Conservation (phyloP, 2,888 invertebrate species). For the Pachydiplax longipennis region DNA sequence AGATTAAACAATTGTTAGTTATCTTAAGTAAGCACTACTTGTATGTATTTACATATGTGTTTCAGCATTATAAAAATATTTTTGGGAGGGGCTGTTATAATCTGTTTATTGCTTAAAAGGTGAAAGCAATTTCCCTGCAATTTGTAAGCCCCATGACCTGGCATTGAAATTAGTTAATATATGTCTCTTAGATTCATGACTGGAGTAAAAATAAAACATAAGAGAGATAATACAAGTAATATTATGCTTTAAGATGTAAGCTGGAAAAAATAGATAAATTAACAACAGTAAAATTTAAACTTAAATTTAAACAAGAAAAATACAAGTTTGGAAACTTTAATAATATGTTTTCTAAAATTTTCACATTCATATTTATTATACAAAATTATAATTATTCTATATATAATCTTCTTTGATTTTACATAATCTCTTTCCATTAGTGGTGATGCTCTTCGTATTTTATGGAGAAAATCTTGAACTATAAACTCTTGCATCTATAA, state of each 20-base stretch:
- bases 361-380: too few relatives aligned
- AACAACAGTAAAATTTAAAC: too few relatives aligned
- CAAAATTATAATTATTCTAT: too few relatives aligned
- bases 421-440: too few relatives aligned
- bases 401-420: too few relatives aligned
- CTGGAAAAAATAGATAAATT: background rate
- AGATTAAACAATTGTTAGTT: conserved; percentile 14
- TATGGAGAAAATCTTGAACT: too few relatives aligned
- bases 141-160: conserved; percentile 17
- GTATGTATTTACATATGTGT: background rate
- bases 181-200: background rate
- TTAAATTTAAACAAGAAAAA: too few relatives aligned
- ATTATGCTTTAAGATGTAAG: background rate
- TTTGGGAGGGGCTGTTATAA: background rate
- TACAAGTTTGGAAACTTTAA: too few relatives aligned
- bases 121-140: conserved; percentile 21
- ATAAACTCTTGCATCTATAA: too few relatives aligned
- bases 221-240: background rate
- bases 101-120: background rate
- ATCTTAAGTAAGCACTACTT: background rate
- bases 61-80: background rate
- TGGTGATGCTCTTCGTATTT: too few relatives aligned
- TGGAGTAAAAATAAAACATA: background rate
- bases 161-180: background rate
- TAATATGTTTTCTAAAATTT: too few relatives aligned